Evolutionary conservation across 2,113 vertebrate genomes (phyloP).

Genomic region (Anguilla japonica): DNA sequence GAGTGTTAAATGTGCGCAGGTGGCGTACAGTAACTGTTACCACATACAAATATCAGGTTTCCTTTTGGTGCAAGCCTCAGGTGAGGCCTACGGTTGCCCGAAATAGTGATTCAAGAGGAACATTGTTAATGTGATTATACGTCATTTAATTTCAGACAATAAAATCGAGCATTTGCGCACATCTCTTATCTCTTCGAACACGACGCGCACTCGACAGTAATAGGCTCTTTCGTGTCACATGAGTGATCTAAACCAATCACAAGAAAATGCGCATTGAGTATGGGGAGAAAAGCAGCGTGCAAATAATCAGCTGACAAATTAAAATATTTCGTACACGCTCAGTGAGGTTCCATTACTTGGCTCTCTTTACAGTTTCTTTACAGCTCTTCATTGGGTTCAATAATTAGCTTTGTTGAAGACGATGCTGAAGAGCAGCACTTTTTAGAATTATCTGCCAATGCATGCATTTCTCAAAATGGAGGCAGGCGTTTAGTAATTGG

Average conservation of each 20-base stretch:
- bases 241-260: background rate
- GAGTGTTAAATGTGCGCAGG: constrained; percentile 10
- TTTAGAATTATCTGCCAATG: background rate
- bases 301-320: background rate
- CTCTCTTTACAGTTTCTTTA: background rate
- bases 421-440: background rate
- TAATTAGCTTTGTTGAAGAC: background rate
- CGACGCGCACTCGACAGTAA: background rate
- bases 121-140: background rate
- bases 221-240: background rate
- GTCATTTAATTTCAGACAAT: background rate
- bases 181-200: background rate
- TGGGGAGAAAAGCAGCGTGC: background rate
- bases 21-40: background rate
- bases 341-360: too few relatives aligned
- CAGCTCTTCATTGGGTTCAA: background rate
- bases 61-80: background rate
- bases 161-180: background rate
- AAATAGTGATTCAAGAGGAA: background rate
- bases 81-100: background rate
- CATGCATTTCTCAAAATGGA: constrained; percentile 20
- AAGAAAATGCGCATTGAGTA: background rate
- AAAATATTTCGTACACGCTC: too few relatives aligned
- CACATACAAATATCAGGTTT: background rate
- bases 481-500: background rate